Conservation (phyloP, 2,888 invertebrate species). For the Calephelis perditalis region DNA sequence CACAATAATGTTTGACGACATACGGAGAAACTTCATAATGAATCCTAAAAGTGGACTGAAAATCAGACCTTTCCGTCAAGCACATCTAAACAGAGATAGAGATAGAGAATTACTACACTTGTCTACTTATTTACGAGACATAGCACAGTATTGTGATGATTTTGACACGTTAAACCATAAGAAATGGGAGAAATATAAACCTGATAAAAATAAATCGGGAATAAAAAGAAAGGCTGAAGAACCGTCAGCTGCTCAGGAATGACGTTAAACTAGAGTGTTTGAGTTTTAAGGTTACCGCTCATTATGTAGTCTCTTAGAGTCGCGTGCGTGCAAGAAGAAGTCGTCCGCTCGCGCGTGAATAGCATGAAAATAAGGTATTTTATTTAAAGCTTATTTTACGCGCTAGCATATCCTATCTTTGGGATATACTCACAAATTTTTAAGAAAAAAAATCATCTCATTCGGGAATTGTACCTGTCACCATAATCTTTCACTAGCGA, state of each 20-base stretch:
- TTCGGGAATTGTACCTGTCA: no score
- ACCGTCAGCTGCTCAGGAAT: slow-evolving; percentile 54
- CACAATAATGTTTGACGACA: slow-evolving; percentile 99
- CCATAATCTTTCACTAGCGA: no score
- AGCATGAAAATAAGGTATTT: no score
- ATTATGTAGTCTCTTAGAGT: background rate
- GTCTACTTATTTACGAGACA: slow-evolving; percentile 88
- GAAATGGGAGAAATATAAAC: slow-evolving; percentile 92
- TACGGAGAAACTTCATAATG: slow-evolving; percentile 97
- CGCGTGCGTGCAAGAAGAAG: no score
- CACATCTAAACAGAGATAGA: slow-evolving; percentile 90
- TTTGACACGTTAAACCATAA: slow-evolving; percentile 92
- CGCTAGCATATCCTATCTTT: no score
- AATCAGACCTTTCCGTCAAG: slow-evolving; percentile 94
- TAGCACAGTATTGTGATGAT: slow-evolving; percentile 88
- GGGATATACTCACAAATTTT: no score
- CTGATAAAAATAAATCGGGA: slow-evolving; percentile 52
- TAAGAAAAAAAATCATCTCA: no score
- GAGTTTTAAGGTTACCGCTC: background rate
- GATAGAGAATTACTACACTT: slow-evolving; percentile 91
- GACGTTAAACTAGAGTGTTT: slow-evolving; percentile 33
- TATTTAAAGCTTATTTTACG: no score
- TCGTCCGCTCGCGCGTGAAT: no score
- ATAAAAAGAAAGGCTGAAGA: slow-evolving; percentile 72
- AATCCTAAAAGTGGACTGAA: slow-evolving; percentile 95